A percentile compares a stretch with the other conserved stretches of the same genome.
These are phyloP conservation scores for Plecturocebus donacophilus DNA, from an alignment of 2,113 vertebrate species.

Conservation along the genomic window DNA sequence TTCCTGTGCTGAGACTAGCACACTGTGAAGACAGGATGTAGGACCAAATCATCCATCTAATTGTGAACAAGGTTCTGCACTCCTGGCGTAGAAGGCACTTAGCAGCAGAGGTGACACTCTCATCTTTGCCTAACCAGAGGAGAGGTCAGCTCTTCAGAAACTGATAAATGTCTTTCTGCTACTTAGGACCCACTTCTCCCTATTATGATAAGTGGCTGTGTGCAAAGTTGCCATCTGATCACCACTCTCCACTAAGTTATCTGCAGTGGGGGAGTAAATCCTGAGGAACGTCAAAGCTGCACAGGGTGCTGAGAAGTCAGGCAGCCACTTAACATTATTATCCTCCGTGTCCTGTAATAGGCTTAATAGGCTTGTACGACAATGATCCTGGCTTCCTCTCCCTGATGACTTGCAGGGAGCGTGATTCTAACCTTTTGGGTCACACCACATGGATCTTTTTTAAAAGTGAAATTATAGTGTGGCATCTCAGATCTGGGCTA, in stretches of 20 bases:
- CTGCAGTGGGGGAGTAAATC: not conserved
- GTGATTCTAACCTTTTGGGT: not conserved
- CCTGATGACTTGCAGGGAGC: not conserved
- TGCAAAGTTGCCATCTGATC: constrained; percentile 17
- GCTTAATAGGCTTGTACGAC: not conserved
- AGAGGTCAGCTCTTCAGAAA: not conserved
- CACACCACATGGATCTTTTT: not conserved
- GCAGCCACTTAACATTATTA: not conserved
- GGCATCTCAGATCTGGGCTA: not conserved
- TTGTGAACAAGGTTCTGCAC: not conserved
- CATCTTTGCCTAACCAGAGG: not conserved
- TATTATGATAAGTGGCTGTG: not conserved
- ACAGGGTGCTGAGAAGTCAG: not conserved
- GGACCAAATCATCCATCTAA: not conserved
- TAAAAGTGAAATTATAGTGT: not conserved
- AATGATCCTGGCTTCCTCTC: not conserved
- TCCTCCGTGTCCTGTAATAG: not conserved
- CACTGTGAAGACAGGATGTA: not conserved
- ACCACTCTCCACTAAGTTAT: not conserved
- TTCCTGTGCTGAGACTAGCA: not conserved
- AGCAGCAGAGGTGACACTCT: not conserved
- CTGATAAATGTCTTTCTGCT: not conserved
- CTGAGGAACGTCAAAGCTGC: not conserved
- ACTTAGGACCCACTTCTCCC: not conserved
- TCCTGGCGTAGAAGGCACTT: not conserved